phyloP scores from a whole-genome alignment of 2,113 vertebrate genomes.

The Pollachius pollachius region DNA sequence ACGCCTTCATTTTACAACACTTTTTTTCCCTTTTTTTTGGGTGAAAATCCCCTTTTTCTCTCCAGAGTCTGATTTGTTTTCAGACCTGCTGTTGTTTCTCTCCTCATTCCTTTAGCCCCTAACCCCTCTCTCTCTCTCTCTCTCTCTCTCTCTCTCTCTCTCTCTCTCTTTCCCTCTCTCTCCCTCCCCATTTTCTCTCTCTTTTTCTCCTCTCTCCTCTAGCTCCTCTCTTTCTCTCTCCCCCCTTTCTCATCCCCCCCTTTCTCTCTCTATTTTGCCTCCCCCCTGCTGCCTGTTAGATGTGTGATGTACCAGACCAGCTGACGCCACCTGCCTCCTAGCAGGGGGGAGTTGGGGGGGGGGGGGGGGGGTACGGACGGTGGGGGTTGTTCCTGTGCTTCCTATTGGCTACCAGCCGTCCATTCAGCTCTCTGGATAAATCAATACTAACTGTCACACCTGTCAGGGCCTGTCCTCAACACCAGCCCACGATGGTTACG shows the following conservation, averaged over 20 bases:
- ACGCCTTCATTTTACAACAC: constrained; percentile 8
- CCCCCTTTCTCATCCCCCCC: constrained; percentile 14
- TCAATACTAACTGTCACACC: constrained; percentile 68
- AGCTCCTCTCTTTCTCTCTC: constrained; percentile 33
- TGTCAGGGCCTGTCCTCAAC: constrained; percentile 55
- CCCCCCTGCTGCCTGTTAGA: constrained; percentile 44
- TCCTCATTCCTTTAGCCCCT: constrained; percentile 7
- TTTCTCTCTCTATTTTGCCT: neutral
- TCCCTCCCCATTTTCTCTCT: constrained; percentile 44
- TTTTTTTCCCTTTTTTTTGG: constrained; percentile 32
- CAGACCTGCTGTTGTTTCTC: constrained; percentile 27
- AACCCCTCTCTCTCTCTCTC: constrained; percentile 27
- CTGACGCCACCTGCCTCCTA: constrained; percentile 77
- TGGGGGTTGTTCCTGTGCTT: constrained; percentile 30
- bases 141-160: constrained; percentile 44
- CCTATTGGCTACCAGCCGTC: constrained; percentile 44
- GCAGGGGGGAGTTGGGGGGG: constrained; percentile 57
- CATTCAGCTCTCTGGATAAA: constrained; percentile 43
- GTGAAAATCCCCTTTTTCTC: constrained; percentile 18
- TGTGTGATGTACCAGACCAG: constrained; percentile 71
- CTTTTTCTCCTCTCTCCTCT: constrained; percentile 30
- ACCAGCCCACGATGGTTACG: constrained; percentile 2
- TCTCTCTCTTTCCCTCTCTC: constrained; percentile 24
- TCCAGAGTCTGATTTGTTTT: constrained; percentile 46
- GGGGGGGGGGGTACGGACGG: constrained; percentile 52